Evolutionary conservation across 2,888 invertebrate species (phyloP).

Genomic region (Netelia fuscicornis): DNA sequence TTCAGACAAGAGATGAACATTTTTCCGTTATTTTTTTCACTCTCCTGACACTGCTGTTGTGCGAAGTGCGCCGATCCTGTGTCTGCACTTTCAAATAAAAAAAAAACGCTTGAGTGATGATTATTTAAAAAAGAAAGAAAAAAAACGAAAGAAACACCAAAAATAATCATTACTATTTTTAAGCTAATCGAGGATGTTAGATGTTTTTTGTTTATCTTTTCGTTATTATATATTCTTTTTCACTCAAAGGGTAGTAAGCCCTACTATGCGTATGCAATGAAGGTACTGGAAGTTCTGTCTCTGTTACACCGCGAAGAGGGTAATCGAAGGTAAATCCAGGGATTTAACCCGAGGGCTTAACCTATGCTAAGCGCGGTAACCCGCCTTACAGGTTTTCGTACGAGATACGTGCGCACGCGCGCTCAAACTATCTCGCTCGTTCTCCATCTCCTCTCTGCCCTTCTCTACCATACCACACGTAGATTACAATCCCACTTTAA

Average conservation of each 20-base stretch:
- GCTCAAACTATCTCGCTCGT: conserved; percentile 65
- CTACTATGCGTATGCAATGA: neutral
- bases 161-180: no score
- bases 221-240: neutral
- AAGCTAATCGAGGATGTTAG: neutral
- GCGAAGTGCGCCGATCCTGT: conserved; percentile 22
- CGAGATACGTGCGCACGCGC: conserved; percentile 67
- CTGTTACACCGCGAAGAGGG: conserved; percentile 71
- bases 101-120: no score
- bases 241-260: neutral
- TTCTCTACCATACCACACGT: conserved; percentile 62
- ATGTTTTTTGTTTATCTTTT: neutral
- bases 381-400: conserved; percentile 76
- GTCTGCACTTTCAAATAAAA: no score
- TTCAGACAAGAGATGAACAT: conserved; percentile 41
- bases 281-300: conserved; percentile 66
- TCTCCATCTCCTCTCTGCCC: conserved; percentile 33
- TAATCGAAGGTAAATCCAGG: conserved; percentile 81
- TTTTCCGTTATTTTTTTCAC: conserved; percentile 12
- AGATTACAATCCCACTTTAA: conserved; percentile 82
- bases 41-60: conserved; percentile 34
- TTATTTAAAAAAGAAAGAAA: no score
- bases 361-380: conserved; percentile 82
- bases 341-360: conserved; percentile 80
- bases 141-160: no score